Percentiles rank a stretch among this genome's conserved stretches.
Evolutionary conservation across 2,888 invertebrate species (phyloP).

Genomic region (Epistrophella euchroma): DNA sequence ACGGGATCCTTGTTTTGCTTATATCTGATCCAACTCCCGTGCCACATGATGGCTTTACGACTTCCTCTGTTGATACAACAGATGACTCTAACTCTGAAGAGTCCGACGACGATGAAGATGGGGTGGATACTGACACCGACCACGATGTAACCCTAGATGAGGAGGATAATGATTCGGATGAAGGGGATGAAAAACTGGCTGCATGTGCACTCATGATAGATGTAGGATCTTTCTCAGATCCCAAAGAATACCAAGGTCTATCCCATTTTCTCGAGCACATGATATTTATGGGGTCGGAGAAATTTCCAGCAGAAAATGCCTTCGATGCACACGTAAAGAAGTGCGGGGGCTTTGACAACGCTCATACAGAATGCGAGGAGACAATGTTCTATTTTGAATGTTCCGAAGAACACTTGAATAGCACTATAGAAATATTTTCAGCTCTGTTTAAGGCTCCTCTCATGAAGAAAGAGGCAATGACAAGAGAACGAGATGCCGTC

Average conservation of each 20-base stretch:
- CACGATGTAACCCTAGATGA: conserved; percentile 76
- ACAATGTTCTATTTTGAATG: conserved; percentile 96
- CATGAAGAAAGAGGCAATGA: conserved; percentile 93
- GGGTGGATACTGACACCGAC: conserved; percentile 77
- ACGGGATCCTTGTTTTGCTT: conserved; percentile 89
- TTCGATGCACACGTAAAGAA: conserved; percentile 92
- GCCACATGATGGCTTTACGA: conserved; percentile 80
- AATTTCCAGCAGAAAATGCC: conserved; percentile 93
- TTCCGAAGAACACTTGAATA: conserved; percentile 90
- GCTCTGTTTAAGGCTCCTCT: conserved; percentile 94
- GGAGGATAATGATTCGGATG: conserved; percentile 74
- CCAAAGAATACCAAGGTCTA: conserved; percentile 90
- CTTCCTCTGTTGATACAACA: conserved; percentile 78
- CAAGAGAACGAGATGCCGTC: conserved; percentile 93
- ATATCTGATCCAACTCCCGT: conserved; percentile 87
- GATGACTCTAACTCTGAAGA: conserved; percentile 78
- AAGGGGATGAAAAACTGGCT: conserved; percentile 85
- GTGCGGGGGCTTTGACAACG: conserved; percentile 94
- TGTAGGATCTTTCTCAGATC: conserved; percentile 92
- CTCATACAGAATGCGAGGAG: conserved; percentile 93
- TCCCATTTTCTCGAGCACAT: conserved; percentile 95
- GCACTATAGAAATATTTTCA: conserved; percentile 92
- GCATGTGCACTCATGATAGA: conserved; percentile 91
- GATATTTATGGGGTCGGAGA: conserved; percentile 97
- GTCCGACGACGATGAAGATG: conserved; percentile 63